Evolutionary conservation across 2,113 vertebrate genomes (phyloP).

Genomic region (Ammodytes marinus): DNA sequence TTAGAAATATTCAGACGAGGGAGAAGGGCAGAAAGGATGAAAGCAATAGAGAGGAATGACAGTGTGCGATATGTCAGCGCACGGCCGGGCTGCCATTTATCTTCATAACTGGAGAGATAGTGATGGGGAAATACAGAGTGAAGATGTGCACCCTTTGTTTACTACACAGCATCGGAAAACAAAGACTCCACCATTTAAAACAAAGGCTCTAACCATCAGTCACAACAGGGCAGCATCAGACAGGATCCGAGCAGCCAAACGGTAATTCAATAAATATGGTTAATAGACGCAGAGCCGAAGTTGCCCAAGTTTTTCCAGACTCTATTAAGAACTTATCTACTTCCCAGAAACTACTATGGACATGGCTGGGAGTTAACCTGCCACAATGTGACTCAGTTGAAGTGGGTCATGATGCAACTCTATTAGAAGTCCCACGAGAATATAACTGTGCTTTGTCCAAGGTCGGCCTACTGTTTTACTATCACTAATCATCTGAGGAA

Average conservation of each 20-base stretch:
- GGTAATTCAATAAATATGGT: conserved; percentile 59
- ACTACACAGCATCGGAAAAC: not conserved
- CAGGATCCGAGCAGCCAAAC: conserved; percentile 31
- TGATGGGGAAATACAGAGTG: conserved; percentile 43
- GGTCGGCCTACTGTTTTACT: not conserved
- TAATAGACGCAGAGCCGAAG: conserved; percentile 45
- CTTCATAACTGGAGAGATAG: conserved; percentile 58
- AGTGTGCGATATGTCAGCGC: conserved; percentile 49
- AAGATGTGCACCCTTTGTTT: conserved; percentile 41
- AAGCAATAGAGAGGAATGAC: conserved; percentile 63
- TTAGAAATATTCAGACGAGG: conserved; percentile 56
- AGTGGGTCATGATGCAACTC: conserved; percentile 16
- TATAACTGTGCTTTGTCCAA: conserved; percentile 2
- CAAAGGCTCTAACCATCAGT: conserved; percentile 43
- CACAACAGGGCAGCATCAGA: conserved; percentile 36
- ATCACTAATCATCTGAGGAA: not conserved
- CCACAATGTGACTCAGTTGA: conserved; percentile 26
- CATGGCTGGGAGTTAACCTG: conserved; percentile 22
- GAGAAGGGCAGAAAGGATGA: conserved; percentile 50
- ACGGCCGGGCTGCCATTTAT: conserved; percentile 48
- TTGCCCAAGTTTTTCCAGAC: conserved; percentile 42
- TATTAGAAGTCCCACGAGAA: not conserved
- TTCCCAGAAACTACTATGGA: conserved; percentile 25
- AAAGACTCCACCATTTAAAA: conserved; percentile 48
- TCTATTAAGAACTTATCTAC: conserved; percentile 53